phyloP scores from a whole-genome alignment of 35 echinoderm and acorn worm species.

The Stichopus chloronotus region DNA sequence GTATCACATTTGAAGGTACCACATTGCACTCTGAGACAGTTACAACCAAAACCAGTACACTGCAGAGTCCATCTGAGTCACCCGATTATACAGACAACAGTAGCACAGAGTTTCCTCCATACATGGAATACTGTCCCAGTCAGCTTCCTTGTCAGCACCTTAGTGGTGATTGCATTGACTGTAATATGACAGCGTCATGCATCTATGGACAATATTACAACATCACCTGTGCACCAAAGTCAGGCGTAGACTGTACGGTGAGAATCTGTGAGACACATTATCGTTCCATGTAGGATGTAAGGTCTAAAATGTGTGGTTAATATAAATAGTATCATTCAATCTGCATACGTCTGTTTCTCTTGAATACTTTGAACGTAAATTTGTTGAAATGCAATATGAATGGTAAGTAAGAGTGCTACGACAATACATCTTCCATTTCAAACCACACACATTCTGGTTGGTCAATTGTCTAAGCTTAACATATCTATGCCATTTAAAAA shows the following conservation, averaged over 20 bases:
- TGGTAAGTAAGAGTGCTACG: too few relatives aligned
- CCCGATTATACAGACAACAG: background rate
- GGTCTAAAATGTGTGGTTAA: too few relatives aligned
- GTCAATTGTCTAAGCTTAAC: too few relatives aligned
- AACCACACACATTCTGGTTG: too few relatives aligned
- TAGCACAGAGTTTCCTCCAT: background rate
- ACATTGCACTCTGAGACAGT: background rate
- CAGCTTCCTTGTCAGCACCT: slow-evolving; percentile 59
- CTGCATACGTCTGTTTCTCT: too few relatives aligned
- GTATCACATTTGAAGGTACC: background rate
- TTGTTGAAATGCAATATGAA: too few relatives aligned
- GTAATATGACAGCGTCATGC: slow-evolving; percentile 68
- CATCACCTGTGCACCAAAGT: slow-evolving; percentile 70
- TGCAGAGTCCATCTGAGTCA: background rate
- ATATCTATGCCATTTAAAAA: too few relatives aligned
- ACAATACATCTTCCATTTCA: too few relatives aligned
- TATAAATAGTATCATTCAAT: too few relatives aligned
- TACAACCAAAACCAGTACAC: slow-evolving; percentile 8
- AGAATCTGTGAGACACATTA: too few relatives aligned
- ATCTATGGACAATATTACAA: slow-evolving; percentile 80
- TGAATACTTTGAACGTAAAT: too few relatives aligned
- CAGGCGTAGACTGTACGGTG: slow-evolving; percentile 73
- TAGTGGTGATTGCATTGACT: slow-evolving; percentile 76
- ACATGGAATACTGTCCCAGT: slow-evolving; percentile 57
- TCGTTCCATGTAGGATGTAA: too few relatives aligned